Base-by-base conservation (phyloP, 2,797 vertebrate genomes). In the Sebastes vulpes region DNA sequence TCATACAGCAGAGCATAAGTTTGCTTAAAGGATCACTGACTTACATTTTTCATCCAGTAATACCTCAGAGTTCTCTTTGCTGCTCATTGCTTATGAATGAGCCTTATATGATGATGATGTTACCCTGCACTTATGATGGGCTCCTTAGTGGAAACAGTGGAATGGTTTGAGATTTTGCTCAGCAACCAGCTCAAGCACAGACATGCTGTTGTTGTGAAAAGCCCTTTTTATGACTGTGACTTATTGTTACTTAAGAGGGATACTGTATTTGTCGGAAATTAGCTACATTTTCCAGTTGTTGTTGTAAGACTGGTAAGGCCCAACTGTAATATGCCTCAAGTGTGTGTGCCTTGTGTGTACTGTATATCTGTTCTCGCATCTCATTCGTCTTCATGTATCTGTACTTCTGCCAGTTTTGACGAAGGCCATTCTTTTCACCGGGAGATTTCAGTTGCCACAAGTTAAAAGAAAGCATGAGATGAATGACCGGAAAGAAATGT, bases 401-500 rank as follows among this genome's bases (percentile, higher is more conserved):
- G 21, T 46, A 61, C 31, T 21, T 48, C 26, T 77, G 46, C 21
- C 6, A 68, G 5, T 32, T 67, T 58, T 60, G 57, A 20, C 3
- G 21, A 60, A 70, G 11, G 14, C n/a, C 20, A 53, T 68, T 81
- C n/a, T 70, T 52, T 66, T 54, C 65, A 65, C 12, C 0, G 3
- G 48, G 21, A 72, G 14, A 48, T 65, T 75, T 61, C 3, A 26
- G 4, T 20, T 46, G 9, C 58, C 31, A 48, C 12, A 52, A 60
- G 16, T 16, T 26, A 23, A 14, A 38, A 10, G 3, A 20, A 4
- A 42, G 25, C 60, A 63, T 28, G 32, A 65, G 48, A n/a, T n/a
- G 12, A 63, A 56, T 4, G 2, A 1, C 28, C 21, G 78, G 80
- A 82, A 91, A 46, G 50, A 58, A 12, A 72, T 61, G 11, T 78